Conservation (phyloP, 2,113 vertebrate species). For the Callipepla squamata region DNA sequence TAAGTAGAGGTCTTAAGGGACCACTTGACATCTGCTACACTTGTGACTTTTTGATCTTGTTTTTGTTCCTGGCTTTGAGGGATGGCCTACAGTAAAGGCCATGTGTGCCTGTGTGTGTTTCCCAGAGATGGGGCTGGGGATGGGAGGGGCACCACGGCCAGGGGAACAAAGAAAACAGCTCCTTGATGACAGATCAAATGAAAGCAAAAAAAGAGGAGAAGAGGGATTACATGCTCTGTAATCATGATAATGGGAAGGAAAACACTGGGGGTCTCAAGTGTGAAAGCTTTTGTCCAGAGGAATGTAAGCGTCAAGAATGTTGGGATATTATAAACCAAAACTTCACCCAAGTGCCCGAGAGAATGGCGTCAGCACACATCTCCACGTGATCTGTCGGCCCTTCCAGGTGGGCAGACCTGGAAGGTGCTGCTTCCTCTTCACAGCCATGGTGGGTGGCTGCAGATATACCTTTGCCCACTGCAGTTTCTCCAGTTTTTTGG, state of each 20-base stretch:
- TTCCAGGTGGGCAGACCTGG: neutral
- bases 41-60: conserved; percentile 81
- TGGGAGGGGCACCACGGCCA: neutral
- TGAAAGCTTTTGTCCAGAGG: conserved; percentile 59
- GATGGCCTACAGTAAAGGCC: conserved; percentile 65
- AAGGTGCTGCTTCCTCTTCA: neutral
- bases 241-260: conserved; percentile 73
- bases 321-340: conserved; percentile 45
- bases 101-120: conserved; percentile 37
- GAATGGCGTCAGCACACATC: neutral
- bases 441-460: fast-evolving
- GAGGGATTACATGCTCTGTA: conserved; percentile 73
- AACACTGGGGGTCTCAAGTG: conserved; percentile 64
- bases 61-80: conserved; percentile 62
- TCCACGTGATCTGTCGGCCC: neutral
- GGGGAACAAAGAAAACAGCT: conserved; percentile 74
- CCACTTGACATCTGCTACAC: conserved; percentile 86
- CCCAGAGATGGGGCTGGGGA: neutral
- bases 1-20: conserved; percentile 81
- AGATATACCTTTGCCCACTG: neutral
- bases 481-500: neutral
- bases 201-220: conserved; percentile 67
- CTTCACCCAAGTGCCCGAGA: neutral
- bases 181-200: conserved; percentile 80
- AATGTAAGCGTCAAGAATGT: neutral